phyloP scores from a whole-genome alignment of 2,113 vertebrate genomes.

The Stercorarius parasiticus region DNA sequence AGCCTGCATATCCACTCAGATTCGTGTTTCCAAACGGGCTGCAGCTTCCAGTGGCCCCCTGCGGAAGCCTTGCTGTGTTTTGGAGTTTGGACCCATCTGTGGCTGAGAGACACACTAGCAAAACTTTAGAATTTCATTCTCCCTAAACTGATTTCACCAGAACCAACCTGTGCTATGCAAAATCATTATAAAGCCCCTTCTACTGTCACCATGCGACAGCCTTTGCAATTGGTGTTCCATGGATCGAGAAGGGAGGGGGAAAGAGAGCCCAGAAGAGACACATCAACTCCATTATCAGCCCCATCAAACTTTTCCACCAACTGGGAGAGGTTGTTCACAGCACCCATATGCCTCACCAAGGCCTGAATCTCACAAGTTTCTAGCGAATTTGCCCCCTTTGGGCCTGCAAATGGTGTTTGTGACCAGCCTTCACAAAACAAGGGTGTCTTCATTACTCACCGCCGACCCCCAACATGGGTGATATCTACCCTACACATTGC shows the following conservation, averaged over 20 bases:
- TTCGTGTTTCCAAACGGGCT: rapidly evolving
- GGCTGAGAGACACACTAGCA: not conserved
- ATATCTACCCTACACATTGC: not conserved
- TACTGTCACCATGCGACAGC: not conserved
- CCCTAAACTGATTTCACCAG: not conserved
- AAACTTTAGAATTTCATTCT: not conserved
- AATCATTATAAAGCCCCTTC: not conserved
- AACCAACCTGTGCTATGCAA: not conserved
- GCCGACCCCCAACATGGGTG: not conserved
- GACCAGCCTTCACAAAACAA: not conserved
- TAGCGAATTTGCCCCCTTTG: not conserved
- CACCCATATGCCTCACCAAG: not conserved
- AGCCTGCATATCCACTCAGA: not conserved
- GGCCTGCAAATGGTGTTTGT: not conserved
- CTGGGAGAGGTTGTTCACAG: not conserved
- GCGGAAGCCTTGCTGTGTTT: not conserved
- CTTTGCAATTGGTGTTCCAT: not conserved
- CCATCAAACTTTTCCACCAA: not conserved
- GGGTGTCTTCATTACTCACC: not conserved
- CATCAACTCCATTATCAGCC: not conserved
- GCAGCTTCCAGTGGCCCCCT: not conserved
- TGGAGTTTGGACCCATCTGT: rapidly evolving
- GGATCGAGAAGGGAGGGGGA: rapidly evolving
- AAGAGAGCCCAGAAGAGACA: not conserved
- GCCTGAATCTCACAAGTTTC: not conserved